phyloP scores from a whole-genome alignment of 2,113 vertebrate genomes.

The Cinclus cinclus region DNA sequence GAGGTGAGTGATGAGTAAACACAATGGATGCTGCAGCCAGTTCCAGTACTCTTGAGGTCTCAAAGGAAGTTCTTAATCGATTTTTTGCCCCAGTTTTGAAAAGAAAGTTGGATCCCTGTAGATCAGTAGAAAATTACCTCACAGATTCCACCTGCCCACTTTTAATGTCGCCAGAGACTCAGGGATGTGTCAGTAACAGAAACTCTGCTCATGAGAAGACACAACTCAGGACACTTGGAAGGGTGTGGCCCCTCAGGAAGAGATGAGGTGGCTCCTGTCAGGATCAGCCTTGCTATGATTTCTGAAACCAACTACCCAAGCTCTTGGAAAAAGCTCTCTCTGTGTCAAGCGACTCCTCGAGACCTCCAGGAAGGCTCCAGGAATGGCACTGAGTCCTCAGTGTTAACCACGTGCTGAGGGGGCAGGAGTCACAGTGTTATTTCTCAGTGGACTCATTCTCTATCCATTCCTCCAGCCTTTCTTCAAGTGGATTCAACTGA shows the following conservation, averaged over 20 bases:
- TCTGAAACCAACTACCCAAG: background rate
- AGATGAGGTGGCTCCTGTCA: background rate
- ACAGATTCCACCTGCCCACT: background rate
- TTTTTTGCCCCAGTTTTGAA: background rate
- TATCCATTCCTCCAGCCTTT: background rate
- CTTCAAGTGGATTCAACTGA: background rate
- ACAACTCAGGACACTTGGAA: background rate
- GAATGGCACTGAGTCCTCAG: background rate
- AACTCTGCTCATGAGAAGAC: background rate
- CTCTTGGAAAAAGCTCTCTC: background rate
- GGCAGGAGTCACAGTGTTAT: background rate
- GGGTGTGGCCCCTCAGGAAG: background rate
- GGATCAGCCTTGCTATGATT: background rate
- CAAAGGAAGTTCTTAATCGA: background rate
- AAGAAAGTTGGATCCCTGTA: background rate
- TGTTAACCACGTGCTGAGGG: background rate
- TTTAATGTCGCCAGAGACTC: background rate
- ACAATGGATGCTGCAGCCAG: background rate
- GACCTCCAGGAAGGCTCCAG: background rate
- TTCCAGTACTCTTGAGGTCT: background rate
- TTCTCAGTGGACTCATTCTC: background rate
- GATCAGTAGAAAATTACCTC: background rate
- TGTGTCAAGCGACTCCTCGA: fast-evolving
- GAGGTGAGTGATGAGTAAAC: background rate
- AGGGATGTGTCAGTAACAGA: background rate